Conservation (phyloP, 2,888 invertebrate genomes). For the Eupeodes latifasciatus region DNA sequence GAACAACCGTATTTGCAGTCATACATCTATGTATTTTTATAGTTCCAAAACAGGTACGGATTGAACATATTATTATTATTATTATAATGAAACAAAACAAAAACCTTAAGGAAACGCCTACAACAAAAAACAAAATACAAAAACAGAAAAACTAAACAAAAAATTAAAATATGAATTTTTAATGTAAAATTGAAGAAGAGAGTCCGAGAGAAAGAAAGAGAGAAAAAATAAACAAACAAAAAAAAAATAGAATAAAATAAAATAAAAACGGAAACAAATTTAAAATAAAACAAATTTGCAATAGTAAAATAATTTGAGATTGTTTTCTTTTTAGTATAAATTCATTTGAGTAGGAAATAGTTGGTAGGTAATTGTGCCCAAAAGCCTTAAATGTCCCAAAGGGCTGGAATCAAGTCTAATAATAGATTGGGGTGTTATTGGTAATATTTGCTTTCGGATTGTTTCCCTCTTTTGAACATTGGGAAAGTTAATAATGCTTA, state of each 20-base stretch:
- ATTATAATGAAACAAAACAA: conserved; percentile 41
- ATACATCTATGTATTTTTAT: conserved; percentile 73
- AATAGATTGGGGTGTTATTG: no score
- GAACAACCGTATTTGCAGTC: conserved; percentile 67
- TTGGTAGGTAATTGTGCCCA: no score
- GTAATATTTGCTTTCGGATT: no score
- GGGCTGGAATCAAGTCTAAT: no score
- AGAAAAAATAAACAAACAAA: conserved; percentile 22
- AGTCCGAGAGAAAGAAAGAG: conserved; percentile 36
- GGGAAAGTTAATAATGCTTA: no score
- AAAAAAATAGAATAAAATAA: conserved; percentile 12
- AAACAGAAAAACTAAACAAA: conserved; percentile 37
- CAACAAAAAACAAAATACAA: conserved; percentile 36
- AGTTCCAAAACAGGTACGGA: conserved; percentile 73
- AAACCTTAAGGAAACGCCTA: conserved; percentile 38
- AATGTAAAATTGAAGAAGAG: conserved; percentile 51
- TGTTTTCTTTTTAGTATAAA: background rate
- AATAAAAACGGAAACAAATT: conserved; percentile 45
- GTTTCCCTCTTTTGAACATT: no score
- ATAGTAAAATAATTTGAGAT: conserved; percentile 37
- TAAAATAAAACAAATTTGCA: conserved; percentile 69
- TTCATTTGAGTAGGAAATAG: no score
- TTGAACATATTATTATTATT: conserved; percentile 34
- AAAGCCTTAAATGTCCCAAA: no score
- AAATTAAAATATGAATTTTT: conserved; percentile 41